Percentiles rank a stretch among this genome's conserved stretches.
Conservation (phyloP, 2,113 vertebrate species). For the Tetrax tetrax region DNA sequence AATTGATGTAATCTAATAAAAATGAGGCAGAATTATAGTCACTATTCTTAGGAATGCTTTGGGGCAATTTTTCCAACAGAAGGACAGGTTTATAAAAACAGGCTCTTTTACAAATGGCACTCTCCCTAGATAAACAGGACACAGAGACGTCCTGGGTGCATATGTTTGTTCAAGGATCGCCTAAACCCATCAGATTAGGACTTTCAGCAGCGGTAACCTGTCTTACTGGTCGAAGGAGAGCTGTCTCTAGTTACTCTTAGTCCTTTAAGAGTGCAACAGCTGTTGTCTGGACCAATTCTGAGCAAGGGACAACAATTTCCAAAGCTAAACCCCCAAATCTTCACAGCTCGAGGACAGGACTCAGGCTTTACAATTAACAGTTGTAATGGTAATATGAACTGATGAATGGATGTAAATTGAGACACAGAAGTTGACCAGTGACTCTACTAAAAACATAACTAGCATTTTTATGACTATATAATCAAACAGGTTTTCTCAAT, state of each 20-base stretch:
- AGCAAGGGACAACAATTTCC: not conserved
- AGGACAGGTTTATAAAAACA: conserved; percentile 5
- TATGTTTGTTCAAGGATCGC: not conserved
- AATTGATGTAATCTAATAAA: conserved; percentile 55
- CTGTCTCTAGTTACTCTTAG: not conserved
- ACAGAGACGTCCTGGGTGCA: not conserved
- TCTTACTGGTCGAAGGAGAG: not conserved
- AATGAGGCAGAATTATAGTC: conserved; percentile 47
- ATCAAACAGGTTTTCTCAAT: not conserved
- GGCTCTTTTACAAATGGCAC: not conserved
- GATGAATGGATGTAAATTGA: not conserved
- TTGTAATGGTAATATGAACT: not conserved
- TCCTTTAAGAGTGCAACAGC: not conserved
- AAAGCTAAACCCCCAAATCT: not conserved
- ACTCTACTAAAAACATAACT: not conserved
- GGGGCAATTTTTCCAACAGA: conserved; percentile 2
- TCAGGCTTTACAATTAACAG: not conserved
- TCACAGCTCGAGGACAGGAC: not conserved
- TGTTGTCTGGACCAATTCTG: conserved; percentile 1
- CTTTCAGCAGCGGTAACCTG: not conserved
- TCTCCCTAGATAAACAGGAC: conserved; percentile 4
- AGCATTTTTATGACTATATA: not conserved
- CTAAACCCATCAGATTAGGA: not conserved
- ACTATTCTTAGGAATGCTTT: conserved; percentile 20
- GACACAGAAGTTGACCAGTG: not conserved